Evolutionary conservation across 1,140 invertebrate genomes (phyloP), one percentile per base, ranked within the genome.

Genomic region (Episyrphus balteatus): DNA sequence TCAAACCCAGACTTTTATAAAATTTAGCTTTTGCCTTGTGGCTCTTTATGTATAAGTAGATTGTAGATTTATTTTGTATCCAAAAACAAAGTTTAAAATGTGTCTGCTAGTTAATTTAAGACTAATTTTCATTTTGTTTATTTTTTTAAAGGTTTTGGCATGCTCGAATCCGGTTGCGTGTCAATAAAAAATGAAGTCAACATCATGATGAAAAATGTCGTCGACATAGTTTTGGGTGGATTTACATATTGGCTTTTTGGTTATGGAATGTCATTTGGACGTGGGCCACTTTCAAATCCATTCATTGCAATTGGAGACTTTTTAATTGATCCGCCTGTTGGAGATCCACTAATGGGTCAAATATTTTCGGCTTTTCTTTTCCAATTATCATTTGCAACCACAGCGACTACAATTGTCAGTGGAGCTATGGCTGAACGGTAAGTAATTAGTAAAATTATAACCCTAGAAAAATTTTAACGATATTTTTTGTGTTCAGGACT

Each of bases 121-220:
- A 26, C 33, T 43, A 17, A 32, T 40, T 39, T 18, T 37, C 13
- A 31, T 41, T 13, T 12, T 45, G 10, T 43, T 11, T 11, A 31
- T 11, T 13, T 42, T 42, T 13, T 41, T 41, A 10, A 12, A 88
- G 87, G 90, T 42, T 95, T 94, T 59, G 90, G 90, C 7, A 84
- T 95, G 77, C 62, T 95, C 44, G 91, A 95, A 65, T 90, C 88
- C 1, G 92, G 92, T 7, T 90, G 88, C 55, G 91, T 94, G 0
- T 91, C 88, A 1, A 75, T 89, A 26, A 95, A 94, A 70, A 94
- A 94, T 59, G 92, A 94, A 75, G 88, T 92, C 0, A 93, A 94
- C 58, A 93, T 94, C n/a, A 93, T 94, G 90, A 91, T 94, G 85
- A 94, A 93, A 67, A 95, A 95, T 59, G 81, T 92, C 0, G 86